Evolutionary conservation across 2,797 vertebrate species (phyloP).

Genomic region (Champsocephalus esox): DNA sequence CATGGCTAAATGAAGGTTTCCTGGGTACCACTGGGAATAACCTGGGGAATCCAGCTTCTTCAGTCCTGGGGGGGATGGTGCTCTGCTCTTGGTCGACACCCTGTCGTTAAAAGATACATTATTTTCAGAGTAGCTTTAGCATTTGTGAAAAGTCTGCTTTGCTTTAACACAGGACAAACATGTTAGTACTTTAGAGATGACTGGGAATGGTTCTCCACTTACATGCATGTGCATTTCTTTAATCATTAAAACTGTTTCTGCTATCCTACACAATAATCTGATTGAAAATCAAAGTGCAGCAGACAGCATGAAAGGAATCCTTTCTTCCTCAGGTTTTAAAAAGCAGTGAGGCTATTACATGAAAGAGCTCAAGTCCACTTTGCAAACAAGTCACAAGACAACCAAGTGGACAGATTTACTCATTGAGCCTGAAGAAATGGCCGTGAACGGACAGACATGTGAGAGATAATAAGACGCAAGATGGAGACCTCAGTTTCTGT

Average conservation of each 20-base stretch:
- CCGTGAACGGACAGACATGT: slow-evolving; percentile 52
- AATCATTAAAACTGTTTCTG: slow-evolving; percentile 33
- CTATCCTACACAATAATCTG: slow-evolving; percentile 51
- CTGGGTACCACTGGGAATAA: slow-evolving; percentile 82
- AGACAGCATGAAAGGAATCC: slow-evolving; percentile 69
- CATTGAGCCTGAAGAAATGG: slow-evolving; percentile 61
- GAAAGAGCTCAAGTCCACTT: slow-evolving; percentile 70
- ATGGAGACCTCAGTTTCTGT: slow-evolving; percentile 27
- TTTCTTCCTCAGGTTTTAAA: slow-evolving; percentile 64
- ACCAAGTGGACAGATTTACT: slow-evolving; percentile 72
- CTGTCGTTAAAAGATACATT: slow-evolving; percentile 78
- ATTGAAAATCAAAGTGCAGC: slow-evolving; percentile 62
- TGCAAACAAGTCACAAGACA: slow-evolving; percentile 84
- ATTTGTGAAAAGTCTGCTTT: neutral
- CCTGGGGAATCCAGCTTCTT: slow-evolving; percentile 78
- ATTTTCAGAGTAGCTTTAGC: slow-evolving; percentile 25
- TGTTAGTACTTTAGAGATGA: slow-evolving; percentile 3
- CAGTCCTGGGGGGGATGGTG: slow-evolving; percentile 90
- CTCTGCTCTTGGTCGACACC: slow-evolving; percentile 93
- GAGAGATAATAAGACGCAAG: slow-evolving; percentile 43
- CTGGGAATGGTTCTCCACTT: neutral
- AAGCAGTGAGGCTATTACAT: slow-evolving; percentile 61
- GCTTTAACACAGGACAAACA: slow-evolving; percentile 11
- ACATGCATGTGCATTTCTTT: neutral
- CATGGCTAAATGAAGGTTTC: slow-evolving; percentile 82